phyloP scores from a whole-genome alignment of 2,113 vertebrate genomes.

The Phylloscopus whistleri region DNA sequence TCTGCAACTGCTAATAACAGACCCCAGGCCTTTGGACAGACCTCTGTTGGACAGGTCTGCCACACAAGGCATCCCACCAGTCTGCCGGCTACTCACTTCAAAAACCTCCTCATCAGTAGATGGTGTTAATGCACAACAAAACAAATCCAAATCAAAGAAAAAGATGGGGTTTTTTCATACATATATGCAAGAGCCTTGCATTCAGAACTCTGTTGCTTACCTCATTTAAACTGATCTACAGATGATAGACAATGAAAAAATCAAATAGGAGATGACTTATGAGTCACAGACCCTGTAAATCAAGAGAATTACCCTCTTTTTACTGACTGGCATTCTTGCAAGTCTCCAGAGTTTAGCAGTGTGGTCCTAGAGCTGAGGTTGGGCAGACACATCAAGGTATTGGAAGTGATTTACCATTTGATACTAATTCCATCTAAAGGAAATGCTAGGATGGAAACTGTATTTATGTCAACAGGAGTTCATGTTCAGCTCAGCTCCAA shows the following conservation, averaged over 20 bases:
- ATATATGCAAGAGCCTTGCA: background rate
- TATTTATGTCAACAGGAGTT: background rate
- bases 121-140: background rate
- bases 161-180: background rate
- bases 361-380: background rate
- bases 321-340: background rate
- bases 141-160: background rate
- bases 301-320: background rate
- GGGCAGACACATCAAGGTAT: background rate
- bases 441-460: background rate
- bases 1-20: background rate
- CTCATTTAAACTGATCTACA: background rate
- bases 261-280: background rate
- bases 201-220: background rate
- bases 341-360: background rate
- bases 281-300: background rate
- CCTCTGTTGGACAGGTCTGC: background rate
- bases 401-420: background rate
- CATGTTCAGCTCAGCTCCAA: accelerated
- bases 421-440: background rate
- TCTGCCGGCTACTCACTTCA: background rate
- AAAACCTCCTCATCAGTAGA: background rate
- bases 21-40: too few relatives aligned
- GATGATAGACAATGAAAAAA: background rate
- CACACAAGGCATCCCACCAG: background rate